A percentile compares a stretch with the other conserved stretches of the same genome.
These are phyloP conservation scores for Solen grandis DNA, from an alignment of 1,140 invertebrate genomes.

Conservation along the genomic window DNA sequence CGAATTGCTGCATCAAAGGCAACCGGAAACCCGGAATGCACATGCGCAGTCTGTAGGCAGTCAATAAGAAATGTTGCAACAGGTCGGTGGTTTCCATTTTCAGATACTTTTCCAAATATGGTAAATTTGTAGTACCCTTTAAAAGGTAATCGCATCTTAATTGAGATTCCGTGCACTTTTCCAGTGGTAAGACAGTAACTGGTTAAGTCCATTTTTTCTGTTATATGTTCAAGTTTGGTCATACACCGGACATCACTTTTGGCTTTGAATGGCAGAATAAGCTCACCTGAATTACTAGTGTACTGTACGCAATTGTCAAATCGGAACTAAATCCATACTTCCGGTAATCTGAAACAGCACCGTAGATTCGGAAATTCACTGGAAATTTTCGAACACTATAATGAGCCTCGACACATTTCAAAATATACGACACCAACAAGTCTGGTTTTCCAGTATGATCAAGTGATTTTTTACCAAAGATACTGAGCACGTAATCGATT, in stretches of 20 bases:
- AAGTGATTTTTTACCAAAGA: conserved; percentile 35
- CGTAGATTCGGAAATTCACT: conserved; percentile 45
- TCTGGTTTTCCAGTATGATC: conserved; percentile 38
- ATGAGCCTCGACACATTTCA: conserved; percentile 32
- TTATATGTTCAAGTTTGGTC: conserved; percentile 49
- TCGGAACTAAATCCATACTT: conserved; percentile 50
- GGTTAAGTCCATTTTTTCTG: conserved; percentile 31
- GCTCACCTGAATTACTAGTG: conserved; percentile 33
- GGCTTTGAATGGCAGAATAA: conserved; percentile 45
- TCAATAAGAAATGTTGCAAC: conserved; percentile 48
- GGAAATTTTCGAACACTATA: conserved; percentile 29
- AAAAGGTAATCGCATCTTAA: conserved; percentile 45
- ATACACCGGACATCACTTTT: conserved; percentile 24
- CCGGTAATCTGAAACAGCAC: conserved; percentile 38
- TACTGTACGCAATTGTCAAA: conserved; percentile 47
- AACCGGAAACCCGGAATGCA: conserved; percentile 54
- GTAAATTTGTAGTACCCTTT: conserved; percentile 48
- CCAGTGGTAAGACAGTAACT: conserved; percentile 36
- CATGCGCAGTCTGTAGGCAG: conserved; percentile 44
- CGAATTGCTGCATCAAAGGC: conserved; percentile 42
- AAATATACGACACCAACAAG: conserved; percentile 40
- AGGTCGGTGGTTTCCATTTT: conserved; percentile 27
- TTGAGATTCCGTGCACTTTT: conserved; percentile 38
- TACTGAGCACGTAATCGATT: conserved; percentile 39
- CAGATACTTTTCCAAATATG: conserved; percentile 37